Evolutionary conservation across 2,888 invertebrate genomes (phyloP).

Genomic region (Lissocephala sabroskyi): DNA sequence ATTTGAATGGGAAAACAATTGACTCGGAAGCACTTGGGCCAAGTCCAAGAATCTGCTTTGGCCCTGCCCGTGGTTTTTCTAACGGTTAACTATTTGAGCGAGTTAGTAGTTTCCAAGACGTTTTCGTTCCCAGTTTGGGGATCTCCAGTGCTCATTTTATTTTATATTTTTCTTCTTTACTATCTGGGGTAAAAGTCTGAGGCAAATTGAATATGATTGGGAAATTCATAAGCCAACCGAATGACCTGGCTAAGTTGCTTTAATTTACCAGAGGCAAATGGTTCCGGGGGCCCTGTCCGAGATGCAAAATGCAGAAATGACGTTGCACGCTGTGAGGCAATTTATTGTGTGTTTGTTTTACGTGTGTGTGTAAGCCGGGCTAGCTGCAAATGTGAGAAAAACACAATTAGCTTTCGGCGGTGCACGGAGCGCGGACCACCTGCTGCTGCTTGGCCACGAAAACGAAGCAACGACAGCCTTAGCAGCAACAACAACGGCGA

Average conservation of each 20-base stretch:
- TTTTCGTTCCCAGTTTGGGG: too few relatives aligned
- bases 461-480: too few relatives aligned
- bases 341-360: constrained; percentile 65
- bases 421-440: constrained; percentile 49
- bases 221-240: too few relatives aligned
- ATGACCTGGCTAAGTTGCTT: constrained; percentile 47
- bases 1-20: not conserved
- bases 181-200: too few relatives aligned
- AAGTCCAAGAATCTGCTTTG: not conserved
- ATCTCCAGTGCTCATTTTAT: too few relatives aligned
- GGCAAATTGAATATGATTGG: too few relatives aligned
- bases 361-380: constrained; percentile 31
- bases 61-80: too few relatives aligned
- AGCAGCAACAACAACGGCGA: constrained; percentile 15
- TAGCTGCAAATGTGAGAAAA: constrained; percentile 65
- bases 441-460: constrained; percentile 42
- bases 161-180: too few relatives aligned
- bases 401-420: constrained; percentile 66
- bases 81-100: too few relatives aligned
- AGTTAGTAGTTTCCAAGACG: too few relatives aligned
- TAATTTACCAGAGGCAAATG: constrained; percentile 60
- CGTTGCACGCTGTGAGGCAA: constrained; percentile 58
- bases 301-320: constrained; percentile 10
- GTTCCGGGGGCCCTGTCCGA: not conserved
- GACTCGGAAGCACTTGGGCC: not conserved